Base-by-base conservation (phyloP, 2,888 invertebrate species). In the Trachelus iudaicus region DNA sequence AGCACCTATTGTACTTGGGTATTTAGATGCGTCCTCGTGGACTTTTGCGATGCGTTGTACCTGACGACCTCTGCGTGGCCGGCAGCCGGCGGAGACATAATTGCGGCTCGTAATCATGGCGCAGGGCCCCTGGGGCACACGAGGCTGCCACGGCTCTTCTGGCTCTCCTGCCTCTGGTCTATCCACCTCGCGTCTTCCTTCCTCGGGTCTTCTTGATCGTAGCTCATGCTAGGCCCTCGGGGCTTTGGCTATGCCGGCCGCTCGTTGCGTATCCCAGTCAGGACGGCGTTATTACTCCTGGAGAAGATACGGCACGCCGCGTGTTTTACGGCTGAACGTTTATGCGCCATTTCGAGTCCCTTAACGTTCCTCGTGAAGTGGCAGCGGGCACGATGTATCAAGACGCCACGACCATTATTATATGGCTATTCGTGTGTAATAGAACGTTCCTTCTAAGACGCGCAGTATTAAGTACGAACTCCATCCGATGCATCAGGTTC, bases 41-140 rank as follows among this genome's bases (percentile, higher is more conserved):
- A 85, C 84, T 85, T 85, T 85, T 85, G 82, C 77, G 71, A 73
- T 73, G 69, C 81, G 84, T 85, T 87, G 85, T 86, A 88, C 87
- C 79, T 81, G 88, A 85, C 87, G 89, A 88, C 88, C 89, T 87
- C 86, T 86, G 83, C 84, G 84, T 84, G 87, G 86, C 85, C 85
- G 84, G 84, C 86, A 85, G 82, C 85, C 86, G 82, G 84, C 83
- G 86, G 89, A 88, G 89, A 89, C 89, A 88, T 90, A 90, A 90
- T 90, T 90, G 89, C 86, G 84, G 87, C 87, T 87, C 85, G 87
- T 89, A 90, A 90, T 90, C 89, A 86, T 84, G 85, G 84, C 83
- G 84, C 84, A 77, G 84, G 79, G 84, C 85, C 87, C 79, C 71
- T 31, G 71, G 81, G 79, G 56, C 56, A 56, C 56, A 56, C 6